Percentiles rank a stretch among this genome's conserved stretches.
These are phyloP conservation scores for Naso thynnoides DNA, from an alignment of 2,797 vertebrate genomes.

Conservation along the genomic window DNA sequence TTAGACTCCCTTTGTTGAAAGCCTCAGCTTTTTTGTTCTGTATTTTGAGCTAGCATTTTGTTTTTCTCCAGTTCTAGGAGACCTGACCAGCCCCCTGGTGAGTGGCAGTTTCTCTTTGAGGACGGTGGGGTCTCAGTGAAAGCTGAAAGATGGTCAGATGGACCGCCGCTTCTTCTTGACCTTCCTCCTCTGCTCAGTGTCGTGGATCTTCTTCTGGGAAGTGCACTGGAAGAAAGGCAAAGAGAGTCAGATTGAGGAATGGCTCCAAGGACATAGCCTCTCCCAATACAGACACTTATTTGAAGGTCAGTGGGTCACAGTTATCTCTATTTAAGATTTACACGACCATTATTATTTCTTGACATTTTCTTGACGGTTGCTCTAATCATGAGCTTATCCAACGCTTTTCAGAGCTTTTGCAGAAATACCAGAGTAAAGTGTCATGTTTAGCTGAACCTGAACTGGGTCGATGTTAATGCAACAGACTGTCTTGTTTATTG, in stretches of 20 bases:
- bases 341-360: background rate
- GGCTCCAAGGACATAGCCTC: constrained; percentile 84
- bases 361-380: background rate
- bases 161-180: constrained; percentile 89
- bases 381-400: background rate
- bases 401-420: constrained; percentile 8
- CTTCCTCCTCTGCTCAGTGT: constrained; percentile 83
- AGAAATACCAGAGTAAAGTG: background rate
- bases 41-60: constrained; percentile 10
- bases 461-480: constrained; percentile 1
- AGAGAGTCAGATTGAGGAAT: constrained; percentile 89
- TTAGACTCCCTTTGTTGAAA: background rate
- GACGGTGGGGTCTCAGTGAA: constrained; percentile 74
- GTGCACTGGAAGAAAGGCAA: constrained; percentile 86
- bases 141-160: constrained; percentile 87
- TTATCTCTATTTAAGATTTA: constrained; percentile 13
- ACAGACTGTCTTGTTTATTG: constrained; percentile 12
- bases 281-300: constrained; percentile 89
- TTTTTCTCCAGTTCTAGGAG: constrained; percentile 51
- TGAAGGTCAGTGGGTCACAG: constrained; percentile 87
- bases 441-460: constrained; percentile 11
- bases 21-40: background rate
- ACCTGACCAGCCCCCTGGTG: constrained; percentile 20
- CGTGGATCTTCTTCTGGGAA: constrained; percentile 90
- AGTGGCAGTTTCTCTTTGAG: constrained; percentile 58